Conservation (phyloP, 2,888 invertebrate genomes). For the Mactromeris polynyma region DNA sequence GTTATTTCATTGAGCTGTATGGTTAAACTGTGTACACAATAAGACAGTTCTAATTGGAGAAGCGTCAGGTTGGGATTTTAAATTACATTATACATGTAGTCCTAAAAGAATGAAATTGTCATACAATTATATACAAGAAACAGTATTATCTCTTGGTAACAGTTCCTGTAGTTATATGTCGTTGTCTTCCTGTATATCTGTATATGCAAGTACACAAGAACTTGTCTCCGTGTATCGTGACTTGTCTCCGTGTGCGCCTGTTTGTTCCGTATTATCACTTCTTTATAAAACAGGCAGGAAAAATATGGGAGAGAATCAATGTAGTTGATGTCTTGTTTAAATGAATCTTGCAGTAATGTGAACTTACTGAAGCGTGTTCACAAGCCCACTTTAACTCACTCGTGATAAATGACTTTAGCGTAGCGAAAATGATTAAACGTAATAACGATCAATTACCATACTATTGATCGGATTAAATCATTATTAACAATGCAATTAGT, state of each 20-base stretch:
- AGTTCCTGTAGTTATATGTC: too few species aligned
- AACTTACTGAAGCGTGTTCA: background rate
- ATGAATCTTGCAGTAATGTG: background rate
- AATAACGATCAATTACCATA: background rate
- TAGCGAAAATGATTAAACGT: conserved; percentile 1
- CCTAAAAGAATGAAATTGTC: too few species aligned
- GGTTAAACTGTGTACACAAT: background rate
- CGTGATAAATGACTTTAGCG: conserved; percentile 11
- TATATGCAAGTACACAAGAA: too few species aligned
- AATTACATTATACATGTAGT: too few species aligned
- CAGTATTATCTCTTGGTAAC: too few species aligned
- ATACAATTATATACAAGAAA: too few species aligned
- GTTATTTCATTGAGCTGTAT: background rate
- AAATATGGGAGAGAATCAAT: background rate
- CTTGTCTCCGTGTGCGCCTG: too few species aligned
- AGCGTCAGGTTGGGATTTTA: too few species aligned
- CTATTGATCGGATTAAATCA: conserved; percentile 11
- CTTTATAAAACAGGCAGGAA: background rate
- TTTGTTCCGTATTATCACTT: background rate
- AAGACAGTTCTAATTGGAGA: too few species aligned
- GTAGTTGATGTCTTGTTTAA: background rate
- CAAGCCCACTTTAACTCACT: background rate
- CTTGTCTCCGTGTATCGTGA: too few species aligned
- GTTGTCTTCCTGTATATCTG: too few species aligned
- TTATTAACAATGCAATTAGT: conserved; percentile 23